Evolutionary conservation across 37 sponge, comb jelly and placozoan species (phyloP), one percentile per base, ranked within the genome.

Genomic region (Haliclona indistincta): DNA sequence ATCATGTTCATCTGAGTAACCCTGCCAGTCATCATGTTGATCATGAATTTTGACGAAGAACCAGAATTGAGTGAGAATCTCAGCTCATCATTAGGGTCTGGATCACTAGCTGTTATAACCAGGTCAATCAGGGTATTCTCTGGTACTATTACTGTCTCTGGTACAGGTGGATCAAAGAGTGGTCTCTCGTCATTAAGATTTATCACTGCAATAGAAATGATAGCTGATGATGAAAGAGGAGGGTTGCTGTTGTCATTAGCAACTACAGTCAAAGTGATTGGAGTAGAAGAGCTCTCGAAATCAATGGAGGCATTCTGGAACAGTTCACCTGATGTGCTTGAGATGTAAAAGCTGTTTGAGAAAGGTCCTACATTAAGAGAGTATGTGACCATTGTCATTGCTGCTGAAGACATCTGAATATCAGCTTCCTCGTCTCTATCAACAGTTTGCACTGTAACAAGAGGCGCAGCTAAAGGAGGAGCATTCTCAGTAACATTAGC

Each of bases 171-270:
- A 58, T 58, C 25, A 25, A 64, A 19, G 56, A 85, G 17, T 0
- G 96, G 96, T 23, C 63, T 28, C 63, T 89, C 71, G 74, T 95
- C 90, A 74, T 95, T 89, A 15, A 88, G 63, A 77, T 95, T 89
- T 7, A 13, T 56, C 19, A 92, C 75, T 23, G 33, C 30, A 22
- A 92, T 64, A 19, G 38, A 6, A 29, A 92, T 68, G 11, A 29
- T 38, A 25, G 62, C 73, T 0, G 43, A 22, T 22, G 74, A 54
- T 42, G 74, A 32, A 38, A 39, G 43, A 8, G 74, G 45, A 29
- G 74, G 63, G 17, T 35, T 34, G 0, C 42, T 11, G 70, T 76
- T 75, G 54, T 87, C 88, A 25, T 25, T 63, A 1, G 88, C 88
- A 15, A 28, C 35, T 17, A 87, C 81, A 29, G 10, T 28, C 17